These are phyloP conservation scores for Phyllopteryx taeniolatus DNA, from an alignment of 2,113 vertebrate genomes.

Conservation along the genomic window DNA sequence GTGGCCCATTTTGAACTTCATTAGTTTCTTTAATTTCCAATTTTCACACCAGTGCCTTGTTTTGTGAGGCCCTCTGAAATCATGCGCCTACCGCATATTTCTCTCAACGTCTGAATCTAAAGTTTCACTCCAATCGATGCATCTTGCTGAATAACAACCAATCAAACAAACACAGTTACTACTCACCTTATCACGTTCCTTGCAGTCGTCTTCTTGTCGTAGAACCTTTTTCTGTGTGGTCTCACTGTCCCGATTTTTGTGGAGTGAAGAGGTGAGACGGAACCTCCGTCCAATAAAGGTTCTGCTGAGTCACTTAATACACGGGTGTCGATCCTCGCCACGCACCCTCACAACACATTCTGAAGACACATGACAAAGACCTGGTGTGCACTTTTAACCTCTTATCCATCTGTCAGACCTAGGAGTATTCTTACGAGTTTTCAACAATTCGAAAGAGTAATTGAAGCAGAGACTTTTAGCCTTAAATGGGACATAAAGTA, in stretches of 20 bases:
- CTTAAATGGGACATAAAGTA: neutral
- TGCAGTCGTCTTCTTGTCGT: conserved; percentile 2
- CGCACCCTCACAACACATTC: conserved; percentile 67
- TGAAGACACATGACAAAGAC: conserved; percentile 45
- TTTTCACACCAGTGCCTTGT: too few relatives aligned
- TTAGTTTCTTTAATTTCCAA: too few relatives aligned
- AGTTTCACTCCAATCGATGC: neutral
- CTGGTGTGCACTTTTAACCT: neutral
- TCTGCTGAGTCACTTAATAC: conserved; percentile 56
- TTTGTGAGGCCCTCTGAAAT: neutral
- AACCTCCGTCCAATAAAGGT: conserved; percentile 33
- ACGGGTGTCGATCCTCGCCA: conserved; percentile 48
- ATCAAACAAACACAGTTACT: neutral
- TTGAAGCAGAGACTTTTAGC: neutral
- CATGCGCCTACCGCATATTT: neutral
- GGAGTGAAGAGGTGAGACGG: conserved; percentile 33
- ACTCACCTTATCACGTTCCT: conserved; percentile 34
- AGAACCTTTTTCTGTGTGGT: conserved; percentile 3
- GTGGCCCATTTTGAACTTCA: too few relatives aligned
- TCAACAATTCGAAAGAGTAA: neutral
- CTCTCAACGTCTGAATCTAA: neutral
- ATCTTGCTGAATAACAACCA: neutral
- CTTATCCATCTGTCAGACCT: neutral
- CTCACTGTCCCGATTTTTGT: neutral
- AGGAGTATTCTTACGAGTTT: neutral